These are phyloP conservation scores for Perca schrenkii DNA, from an alignment of 2,113 vertebrate genomes.

Conservation along the genomic window DNA sequence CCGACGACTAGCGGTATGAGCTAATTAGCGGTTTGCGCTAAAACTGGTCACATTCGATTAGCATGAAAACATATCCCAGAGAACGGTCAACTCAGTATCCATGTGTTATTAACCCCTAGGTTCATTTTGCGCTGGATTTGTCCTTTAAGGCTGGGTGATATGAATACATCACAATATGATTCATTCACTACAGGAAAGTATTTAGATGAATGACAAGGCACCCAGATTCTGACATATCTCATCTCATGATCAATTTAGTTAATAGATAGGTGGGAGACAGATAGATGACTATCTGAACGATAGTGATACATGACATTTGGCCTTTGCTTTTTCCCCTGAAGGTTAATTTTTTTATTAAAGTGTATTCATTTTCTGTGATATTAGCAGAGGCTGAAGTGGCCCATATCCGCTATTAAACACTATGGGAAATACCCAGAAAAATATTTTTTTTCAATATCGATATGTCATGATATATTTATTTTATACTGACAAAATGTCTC, in stretches of 20 bases:
- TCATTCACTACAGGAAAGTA: neutral
- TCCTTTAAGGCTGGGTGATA: neutral
- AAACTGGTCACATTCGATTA: too few species aligned
- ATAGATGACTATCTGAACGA: neutral
- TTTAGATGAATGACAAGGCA: constrained; percentile 1
- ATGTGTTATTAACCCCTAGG: too few species aligned
- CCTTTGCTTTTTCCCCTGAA: neutral
- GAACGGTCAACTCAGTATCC: too few species aligned
- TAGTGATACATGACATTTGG: neutral
- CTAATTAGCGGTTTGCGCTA: too few species aligned
- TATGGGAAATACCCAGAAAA: too few species aligned
- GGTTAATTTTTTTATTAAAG: neutral
- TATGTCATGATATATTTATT: too few species aligned
- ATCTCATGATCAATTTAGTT: constrained; percentile 3
- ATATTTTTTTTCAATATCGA: too few species aligned
- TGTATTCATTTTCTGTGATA: neutral
- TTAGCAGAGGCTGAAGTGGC: neutral
- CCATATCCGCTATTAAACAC: neutral
- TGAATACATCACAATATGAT: neutral
- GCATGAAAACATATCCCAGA: too few species aligned
- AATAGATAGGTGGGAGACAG: neutral
- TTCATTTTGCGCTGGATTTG: too few species aligned
- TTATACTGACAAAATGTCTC: too few species aligned
- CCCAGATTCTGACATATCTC: neutral
- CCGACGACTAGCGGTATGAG: too few species aligned